Percentiles rank a stretch among this genome's conserved stretches.
Conservation (phyloP, 2,888 invertebrate genomes). For the Diploptera punctata region DNA sequence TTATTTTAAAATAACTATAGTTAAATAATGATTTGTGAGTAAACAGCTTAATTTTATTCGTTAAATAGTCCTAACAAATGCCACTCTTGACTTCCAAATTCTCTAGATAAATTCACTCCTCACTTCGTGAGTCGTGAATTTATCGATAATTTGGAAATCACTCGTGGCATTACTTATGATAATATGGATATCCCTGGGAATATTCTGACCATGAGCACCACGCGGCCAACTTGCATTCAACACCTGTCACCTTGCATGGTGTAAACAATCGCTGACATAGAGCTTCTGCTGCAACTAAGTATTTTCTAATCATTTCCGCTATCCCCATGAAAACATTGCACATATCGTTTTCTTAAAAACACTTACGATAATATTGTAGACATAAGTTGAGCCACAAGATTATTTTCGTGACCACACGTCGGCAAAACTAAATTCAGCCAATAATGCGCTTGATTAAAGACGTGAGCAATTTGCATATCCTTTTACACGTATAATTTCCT, state of each 20-base stretch:
- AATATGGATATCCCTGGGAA: background rate
- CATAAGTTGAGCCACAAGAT: background rate
- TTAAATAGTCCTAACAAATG: too few relatives aligned
- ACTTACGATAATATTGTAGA: slow-evolving; percentile 1
- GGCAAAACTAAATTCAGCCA: background rate
- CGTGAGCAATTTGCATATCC: background rate
- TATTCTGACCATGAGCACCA: background rate
- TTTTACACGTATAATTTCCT: background rate
- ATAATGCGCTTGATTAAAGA: background rate
- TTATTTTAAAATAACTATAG: too few relatives aligned
- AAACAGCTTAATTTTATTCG: too few relatives aligned
- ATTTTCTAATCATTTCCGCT: slow-evolving; percentile 3
- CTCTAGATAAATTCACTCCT: too few relatives aligned
- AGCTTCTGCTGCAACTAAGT: background rate
- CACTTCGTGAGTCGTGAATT: too few relatives aligned
- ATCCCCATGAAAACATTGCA: background rate
- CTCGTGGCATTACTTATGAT: too few relatives aligned
- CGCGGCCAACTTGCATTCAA: slow-evolving; percentile 1
- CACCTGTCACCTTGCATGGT: background rate
- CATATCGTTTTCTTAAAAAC: background rate
- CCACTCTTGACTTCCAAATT: too few relatives aligned
- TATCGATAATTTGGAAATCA: too few relatives aligned
- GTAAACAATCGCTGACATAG: slow-evolving; percentile 1
- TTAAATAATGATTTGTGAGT: too few relatives aligned
- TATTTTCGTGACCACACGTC: background rate